phyloP scores from a whole-genome alignment of 2,888 invertebrate genomes.

The Baccha elongata region DNA sequence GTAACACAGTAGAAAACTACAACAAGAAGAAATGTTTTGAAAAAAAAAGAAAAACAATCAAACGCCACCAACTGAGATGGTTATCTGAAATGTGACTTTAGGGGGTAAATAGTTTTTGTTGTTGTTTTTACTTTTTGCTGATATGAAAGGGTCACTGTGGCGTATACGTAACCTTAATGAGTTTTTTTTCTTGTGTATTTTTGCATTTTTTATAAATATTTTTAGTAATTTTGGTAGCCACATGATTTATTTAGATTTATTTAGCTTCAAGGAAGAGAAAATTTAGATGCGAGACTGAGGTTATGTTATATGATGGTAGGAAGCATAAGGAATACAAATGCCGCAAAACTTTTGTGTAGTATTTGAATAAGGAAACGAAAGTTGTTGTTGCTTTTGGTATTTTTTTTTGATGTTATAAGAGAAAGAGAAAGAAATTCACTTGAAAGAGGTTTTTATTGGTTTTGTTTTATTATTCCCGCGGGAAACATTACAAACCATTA shows the following conservation, averaged over 20 bases:
- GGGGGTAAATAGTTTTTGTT: slow-evolving; percentile 36
- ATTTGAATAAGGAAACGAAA: background rate
- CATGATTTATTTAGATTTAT: slow-evolving; percentile 57
- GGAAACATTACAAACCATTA: slow-evolving; percentile 34
- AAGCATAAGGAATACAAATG: slow-evolving; percentile 24
- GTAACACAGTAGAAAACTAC: slow-evolving; percentile 11
- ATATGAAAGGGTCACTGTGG: slow-evolving; percentile 45
- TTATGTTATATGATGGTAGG: background rate
- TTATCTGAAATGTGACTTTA: slow-evolving; percentile 69
- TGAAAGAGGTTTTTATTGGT: slow-evolving; percentile 37
- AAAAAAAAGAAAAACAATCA: slow-evolving; percentile 51
- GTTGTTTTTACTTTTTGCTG: background rate
- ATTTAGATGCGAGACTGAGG: background rate
- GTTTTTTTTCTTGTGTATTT: slow-evolving; percentile 33
- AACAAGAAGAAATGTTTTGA: slow-evolving; percentile 9
- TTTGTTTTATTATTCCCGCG: slow-evolving; percentile 59
- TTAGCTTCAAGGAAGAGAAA: background rate
- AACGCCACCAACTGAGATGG: slow-evolving; percentile 64
- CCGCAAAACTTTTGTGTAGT: background rate
- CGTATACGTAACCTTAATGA: slow-evolving; percentile 72
- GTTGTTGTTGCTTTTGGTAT: background rate
- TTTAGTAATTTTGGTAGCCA: slow-evolving; percentile 33
- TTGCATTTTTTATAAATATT: slow-evolving; percentile 6
- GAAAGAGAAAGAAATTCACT: slow-evolving; percentile 9
- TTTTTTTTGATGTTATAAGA: background rate